A percentile compares a stretch with the other conserved stretches of the same genome.
Evolutionary conservation across 2,113 vertebrate species (phyloP).

Genomic region (Natator depressus): DNA sequence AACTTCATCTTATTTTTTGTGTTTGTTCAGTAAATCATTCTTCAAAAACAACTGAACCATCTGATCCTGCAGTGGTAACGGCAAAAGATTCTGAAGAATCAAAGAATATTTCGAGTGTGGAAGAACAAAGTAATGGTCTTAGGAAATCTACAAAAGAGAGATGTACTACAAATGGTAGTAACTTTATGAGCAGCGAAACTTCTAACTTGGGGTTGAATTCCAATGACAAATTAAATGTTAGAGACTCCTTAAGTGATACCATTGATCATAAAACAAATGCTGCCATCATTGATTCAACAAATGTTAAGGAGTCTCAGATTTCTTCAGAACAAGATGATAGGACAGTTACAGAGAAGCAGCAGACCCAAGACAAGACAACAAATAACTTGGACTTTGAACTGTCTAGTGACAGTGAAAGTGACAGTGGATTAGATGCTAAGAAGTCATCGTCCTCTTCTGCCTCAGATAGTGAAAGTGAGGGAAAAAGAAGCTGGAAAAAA

Average conservation of each 20-base stretch:
- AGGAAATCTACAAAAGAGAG: slow-evolving; percentile 78
- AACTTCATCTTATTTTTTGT: not conserved
- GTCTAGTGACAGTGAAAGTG: slow-evolving; percentile 92
- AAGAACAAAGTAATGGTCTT: slow-evolving; percentile 89
- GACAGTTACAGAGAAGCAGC: slow-evolving; percentile 9
- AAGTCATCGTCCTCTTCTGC: slow-evolving; percentile 74
- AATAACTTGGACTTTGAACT: slow-evolving; percentile 91
- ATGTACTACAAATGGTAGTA: slow-evolving; percentile 68
- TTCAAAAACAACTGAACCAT: slow-evolving; percentile 69
- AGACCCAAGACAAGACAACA: slow-evolving; percentile 23
- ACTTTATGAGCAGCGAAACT: slow-evolving; percentile 36
- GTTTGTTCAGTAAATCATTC: slow-evolving; percentile 76
- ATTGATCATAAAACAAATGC: slow-evolving; percentile 11
- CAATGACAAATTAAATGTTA: slow-evolving; percentile 67
- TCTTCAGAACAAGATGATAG: slow-evolving; percentile 29
- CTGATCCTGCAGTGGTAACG: slow-evolving; percentile 66
- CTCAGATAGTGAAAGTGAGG: slow-evolving; percentile 81
- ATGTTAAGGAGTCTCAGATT: slow-evolving; percentile 46
- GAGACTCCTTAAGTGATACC: slow-evolving; percentile 6
- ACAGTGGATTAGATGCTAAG: slow-evolving; percentile 70
- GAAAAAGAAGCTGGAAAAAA: slow-evolving; percentile 67
- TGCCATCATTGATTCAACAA: slow-evolving; percentile 39
- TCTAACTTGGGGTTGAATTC: slow-evolving; percentile 65
- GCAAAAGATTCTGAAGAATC: slow-evolving; percentile 70
- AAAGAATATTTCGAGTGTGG: slow-evolving; percentile 32